Percentiles rank a stretch among this genome's conserved stretches.
phyloP scores from a whole-genome alignment of 2,113 vertebrate genomes.

The Chloropsis hardwickii region DNA sequence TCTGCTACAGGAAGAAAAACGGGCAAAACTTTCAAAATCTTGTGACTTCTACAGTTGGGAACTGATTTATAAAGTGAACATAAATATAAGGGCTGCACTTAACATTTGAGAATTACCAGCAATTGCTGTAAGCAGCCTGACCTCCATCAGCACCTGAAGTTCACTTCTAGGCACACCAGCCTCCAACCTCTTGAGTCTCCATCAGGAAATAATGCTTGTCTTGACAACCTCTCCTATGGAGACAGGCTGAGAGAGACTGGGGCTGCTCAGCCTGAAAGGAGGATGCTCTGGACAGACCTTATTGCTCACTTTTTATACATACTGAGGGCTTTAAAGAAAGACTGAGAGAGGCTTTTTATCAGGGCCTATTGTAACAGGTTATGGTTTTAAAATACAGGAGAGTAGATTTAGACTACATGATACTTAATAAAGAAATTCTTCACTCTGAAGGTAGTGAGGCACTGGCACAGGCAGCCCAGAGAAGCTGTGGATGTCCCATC shows the following conservation, averaged over 20 bases:
- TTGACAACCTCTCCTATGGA: background rate
- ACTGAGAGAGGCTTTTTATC: background rate
- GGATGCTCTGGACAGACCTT: background rate
- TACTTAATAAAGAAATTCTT: background rate
- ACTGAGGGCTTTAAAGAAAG: background rate
- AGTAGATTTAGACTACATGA: background rate
- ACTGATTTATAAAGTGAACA: background rate
- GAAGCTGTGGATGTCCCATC: rapidly evolving
- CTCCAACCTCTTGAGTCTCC: background rate
- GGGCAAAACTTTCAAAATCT: background rate
- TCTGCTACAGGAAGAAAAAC: background rate
- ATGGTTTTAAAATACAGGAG: background rate
- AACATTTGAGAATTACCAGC: background rate
- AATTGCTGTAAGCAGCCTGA: background rate
- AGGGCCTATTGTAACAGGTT: background rate
- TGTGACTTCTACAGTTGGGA: background rate
- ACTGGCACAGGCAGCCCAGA: background rate
- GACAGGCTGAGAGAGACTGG: background rate
- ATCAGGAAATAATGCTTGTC: background rate
- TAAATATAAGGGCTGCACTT: background rate
- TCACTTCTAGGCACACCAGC: background rate
- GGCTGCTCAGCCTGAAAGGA: background rate
- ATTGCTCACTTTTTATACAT: background rate
- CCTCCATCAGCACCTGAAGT: background rate
- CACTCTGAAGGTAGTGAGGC: background rate